These are phyloP conservation scores for Pygathrix nemaeus DNA, from an alignment of 2,113 vertebrate species.

Conservation along the genomic window DNA sequence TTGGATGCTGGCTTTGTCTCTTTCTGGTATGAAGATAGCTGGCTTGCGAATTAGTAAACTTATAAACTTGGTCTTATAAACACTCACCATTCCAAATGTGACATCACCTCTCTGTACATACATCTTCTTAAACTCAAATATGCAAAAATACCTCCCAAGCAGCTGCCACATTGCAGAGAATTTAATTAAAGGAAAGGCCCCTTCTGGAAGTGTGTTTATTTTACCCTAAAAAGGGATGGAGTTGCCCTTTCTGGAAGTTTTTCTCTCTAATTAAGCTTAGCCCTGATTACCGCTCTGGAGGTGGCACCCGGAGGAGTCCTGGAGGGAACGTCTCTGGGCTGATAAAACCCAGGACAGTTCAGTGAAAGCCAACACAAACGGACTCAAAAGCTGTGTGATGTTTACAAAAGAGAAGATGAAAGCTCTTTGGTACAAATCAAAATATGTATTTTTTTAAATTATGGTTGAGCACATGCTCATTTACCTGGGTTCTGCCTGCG, in stretches of 20 bases:
- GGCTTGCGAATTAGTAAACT: rapidly evolving
- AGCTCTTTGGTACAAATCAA: neutral
- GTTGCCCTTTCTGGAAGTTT: neutral
- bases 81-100: rapidly evolving
- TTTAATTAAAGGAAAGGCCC: neutral
- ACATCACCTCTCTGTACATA: rapidly evolving
- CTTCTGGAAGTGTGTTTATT: neutral
- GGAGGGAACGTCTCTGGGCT: neutral
- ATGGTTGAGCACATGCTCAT: neutral
- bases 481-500: rapidly evolving
- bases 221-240: rapidly evolving
- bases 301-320: neutral
- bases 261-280: neutral
- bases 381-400: neutral
- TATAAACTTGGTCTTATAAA: neutral
- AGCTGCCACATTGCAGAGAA: rapidly evolving
- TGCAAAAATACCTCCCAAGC: rapidly evolving
- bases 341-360: neutral
- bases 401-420: neutral
- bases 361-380: neutral
- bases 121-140: neutral
- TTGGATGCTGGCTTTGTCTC: rapidly evolving
- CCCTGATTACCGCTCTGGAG: neutral
- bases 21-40: neutral
- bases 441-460: neutral